Evolutionary conservation across 2,797 vertebrate species (phyloP), one percentile per base, ranked within the genome.

Genomic region (Cryptoblepharus egeriae): DNA sequence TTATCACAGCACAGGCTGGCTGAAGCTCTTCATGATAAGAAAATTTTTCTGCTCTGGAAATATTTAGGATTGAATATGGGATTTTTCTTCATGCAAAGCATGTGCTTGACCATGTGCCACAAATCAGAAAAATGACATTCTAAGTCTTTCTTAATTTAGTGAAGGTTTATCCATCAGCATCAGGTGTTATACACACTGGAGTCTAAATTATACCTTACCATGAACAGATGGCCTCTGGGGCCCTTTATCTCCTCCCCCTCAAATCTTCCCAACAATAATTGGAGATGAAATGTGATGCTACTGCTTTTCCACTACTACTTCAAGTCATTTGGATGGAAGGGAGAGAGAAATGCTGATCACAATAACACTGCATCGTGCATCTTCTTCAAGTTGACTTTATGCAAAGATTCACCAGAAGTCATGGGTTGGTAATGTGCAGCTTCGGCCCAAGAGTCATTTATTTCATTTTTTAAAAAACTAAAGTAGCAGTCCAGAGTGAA

Each of bases 401-500:
- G 26, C 15, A 63, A 10, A 69, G 39, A 45, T 69, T 26, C 7
- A 24, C 16, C 26, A 35, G 35, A 26, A 42, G 28, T 11, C 28
- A 7, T 45, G 18, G 58, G n/a, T 49, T 57, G 45, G 32, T 61
- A 58, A 58, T 24, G 22, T 49, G n/a, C 24, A 71, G 67, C 72
- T 39, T 67, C 32, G 61, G 6, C 52, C 5, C 35, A 61, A 74
- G 52, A 64, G 0, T 0, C 12, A 78, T 5, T 37, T 45, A 70
- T 72, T 82, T 75, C 9, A 42, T 42, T 42, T 42, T 42, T 42
- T 4, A 42, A 49, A 49, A 55, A 82, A 88, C 80, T 87, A 65
- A 45, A 86, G 75, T 83, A 82, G 75, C 82, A 64, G 68, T 90
- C 73, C 68, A 79, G 32, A 79, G 79, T 82, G 84, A 88, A 90